Percentiles rank a stretch among this genome's conserved stretches.
These are phyloP conservation scores for Myathropa florea DNA, from an alignment of 2,888 invertebrate genomes.

Conservation along the genomic window DNA sequence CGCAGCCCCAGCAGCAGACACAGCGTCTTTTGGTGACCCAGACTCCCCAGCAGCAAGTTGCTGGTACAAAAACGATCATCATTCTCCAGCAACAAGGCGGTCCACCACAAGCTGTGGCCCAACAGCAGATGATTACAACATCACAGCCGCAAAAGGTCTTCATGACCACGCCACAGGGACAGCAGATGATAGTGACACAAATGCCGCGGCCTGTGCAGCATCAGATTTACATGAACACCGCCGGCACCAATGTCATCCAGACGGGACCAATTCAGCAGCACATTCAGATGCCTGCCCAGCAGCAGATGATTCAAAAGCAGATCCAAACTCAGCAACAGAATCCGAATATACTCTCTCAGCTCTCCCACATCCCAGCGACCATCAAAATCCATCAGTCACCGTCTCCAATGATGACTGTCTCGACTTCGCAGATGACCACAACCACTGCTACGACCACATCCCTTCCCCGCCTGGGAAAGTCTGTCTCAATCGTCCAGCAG, in stretches of 20 bases:
- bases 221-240: slow-evolving; percentile 69
- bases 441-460: slow-evolving; percentile 72
- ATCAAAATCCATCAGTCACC: slow-evolving; percentile 81
- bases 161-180: slow-evolving; percentile 85
- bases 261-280: slow-evolving; percentile 82
- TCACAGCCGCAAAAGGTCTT: slow-evolving; percentile 83
- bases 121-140: slow-evolving; percentile 75
- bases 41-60: slow-evolving; percentile 85
- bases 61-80: slow-evolving; percentile 86
- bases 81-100: slow-evolving; percentile 85
- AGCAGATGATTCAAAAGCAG: slow-evolving; percentile 75
- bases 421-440: slow-evolving; percentile 57
- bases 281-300: slow-evolving; percentile 80
- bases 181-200: slow-evolving; percentile 85
- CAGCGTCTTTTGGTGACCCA: slow-evolving; percentile 85
- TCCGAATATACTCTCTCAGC: slow-evolving; percentile 75
- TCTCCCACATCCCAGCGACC: slow-evolving; percentile 80
- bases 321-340: slow-evolving; percentile 60
- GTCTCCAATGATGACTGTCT: slow-evolving; percentile 62
- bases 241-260: slow-evolving; percentile 71
- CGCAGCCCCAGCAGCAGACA: slow-evolving; percentile 82
- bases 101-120: slow-evolving; percentile 74
- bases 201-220: slow-evolving; percentile 77
- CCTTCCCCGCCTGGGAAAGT: slow-evolving; percentile 73
- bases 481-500: slow-evolving; percentile 78